Percentiles rank a stretch among this genome's conserved stretches.
Conservation (phyloP, 2,888 invertebrate species). For the Ectobius pallidus region DNA sequence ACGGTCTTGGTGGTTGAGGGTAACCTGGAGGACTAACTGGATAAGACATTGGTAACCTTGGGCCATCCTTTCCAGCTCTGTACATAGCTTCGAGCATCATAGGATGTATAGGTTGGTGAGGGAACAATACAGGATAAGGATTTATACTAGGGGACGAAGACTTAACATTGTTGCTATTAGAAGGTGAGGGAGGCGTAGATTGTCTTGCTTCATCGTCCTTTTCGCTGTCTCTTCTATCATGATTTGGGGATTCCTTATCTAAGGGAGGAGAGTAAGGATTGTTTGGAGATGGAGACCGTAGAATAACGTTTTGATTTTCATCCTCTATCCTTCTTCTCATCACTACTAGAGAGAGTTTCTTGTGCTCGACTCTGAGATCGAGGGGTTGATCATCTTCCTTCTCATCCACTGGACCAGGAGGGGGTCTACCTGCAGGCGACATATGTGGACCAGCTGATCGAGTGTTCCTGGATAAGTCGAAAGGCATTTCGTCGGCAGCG, state of each 20-base stretch:
- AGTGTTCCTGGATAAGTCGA: constrained; percentile 65
- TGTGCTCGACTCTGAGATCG: constrained; percentile 85
- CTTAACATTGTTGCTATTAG: constrained; percentile 30
- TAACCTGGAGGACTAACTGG: constrained; percentile 57
- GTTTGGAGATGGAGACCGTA: constrained; percentile 49
- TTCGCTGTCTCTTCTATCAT: constrained; percentile 53
- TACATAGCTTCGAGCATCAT: constrained; percentile 75
- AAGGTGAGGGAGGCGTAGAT: constrained; percentile 43
- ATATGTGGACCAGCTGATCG: constrained; percentile 46
- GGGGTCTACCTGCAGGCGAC: constrained; percentile 55
- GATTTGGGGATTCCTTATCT: constrained; percentile 53
- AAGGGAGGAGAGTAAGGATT: constrained; percentile 30
- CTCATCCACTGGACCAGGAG: constrained; percentile 52
- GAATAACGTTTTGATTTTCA: constrained; percentile 84
- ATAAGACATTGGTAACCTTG: constrained; percentile 65
- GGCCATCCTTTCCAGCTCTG: constrained; percentile 62
- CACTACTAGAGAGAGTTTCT: constrained; percentile 63
- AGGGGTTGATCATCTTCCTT: constrained; percentile 76
- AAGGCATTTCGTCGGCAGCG: constrained; percentile 62
- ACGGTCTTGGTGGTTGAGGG: constrained; percentile 54
- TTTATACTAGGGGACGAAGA: constrained; percentile 34
- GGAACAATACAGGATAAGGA: constrained; percentile 60
- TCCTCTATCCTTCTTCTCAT: constrained; percentile 69
- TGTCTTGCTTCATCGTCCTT: constrained; percentile 50
- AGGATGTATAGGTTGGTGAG: constrained; percentile 69